Evolutionary conservation across 2,797 vertebrate genomes (phyloP), one percentile per base, ranked within the genome.

Genomic region (Rhabdophis nuchalis): DNA sequence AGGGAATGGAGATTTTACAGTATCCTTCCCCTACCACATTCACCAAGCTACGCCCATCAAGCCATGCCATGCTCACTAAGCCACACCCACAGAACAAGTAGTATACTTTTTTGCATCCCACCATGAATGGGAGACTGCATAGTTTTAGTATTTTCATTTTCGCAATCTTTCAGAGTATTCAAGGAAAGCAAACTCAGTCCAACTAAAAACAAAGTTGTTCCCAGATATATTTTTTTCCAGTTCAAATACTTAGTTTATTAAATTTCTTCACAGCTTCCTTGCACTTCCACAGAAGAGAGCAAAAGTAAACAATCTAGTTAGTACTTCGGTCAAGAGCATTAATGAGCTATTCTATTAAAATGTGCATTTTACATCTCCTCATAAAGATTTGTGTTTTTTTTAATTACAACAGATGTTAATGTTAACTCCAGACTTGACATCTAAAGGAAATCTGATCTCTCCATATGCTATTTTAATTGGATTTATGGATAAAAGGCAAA

Each of bases 381-480:
- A 53, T 10, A 32, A 88, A 86, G 52, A 68, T 88, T 50, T 46
- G 32, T 50, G 46, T 52, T 92, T 89, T 64, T 53, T 53, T 57
- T 10, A 93, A 88, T 88, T 61, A n/a, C 58, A 61, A 46, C n/a
- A 82, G 41, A 54, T 85, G 58, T 56, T 93, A 57, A 52, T 85
- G 68, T 93, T 61, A 93, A 91, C 46, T 56, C 68, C 68, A 88
- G 89, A 41, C 32, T 53, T 72, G 90, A 85, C 57, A 25, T 88
- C 89, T 64, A 88, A 85, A 85, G 32, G 86, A 93, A 88, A 93
- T 86, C 32, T 64, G 27, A 91, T 90, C 68, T 91, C 87, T 50
- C 41, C 41, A 57, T 41, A 25, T 91, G 68, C 32, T 91, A n/a
- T 93, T 88, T 93, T 93, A 91, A 93, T 93, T 93, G 89, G 86